Evolutionary conservation across 2,888 invertebrate genomes (phyloP).

Genomic region (Amphipyra tragopoginis): DNA sequence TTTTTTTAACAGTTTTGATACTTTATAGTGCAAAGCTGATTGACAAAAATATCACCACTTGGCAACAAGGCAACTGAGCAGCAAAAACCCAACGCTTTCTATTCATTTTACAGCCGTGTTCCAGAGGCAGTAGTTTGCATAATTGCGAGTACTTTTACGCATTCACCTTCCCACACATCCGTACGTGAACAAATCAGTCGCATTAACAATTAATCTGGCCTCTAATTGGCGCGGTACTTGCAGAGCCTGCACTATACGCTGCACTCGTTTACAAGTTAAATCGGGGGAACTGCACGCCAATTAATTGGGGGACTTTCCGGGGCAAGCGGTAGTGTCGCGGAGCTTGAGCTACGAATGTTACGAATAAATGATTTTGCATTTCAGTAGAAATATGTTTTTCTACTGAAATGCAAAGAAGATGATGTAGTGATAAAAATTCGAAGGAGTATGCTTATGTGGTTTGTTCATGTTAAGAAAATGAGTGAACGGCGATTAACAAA

Average conservation of each 20-base stretch:
- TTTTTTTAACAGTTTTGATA: too few species aligned
- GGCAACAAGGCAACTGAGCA: too few species aligned
- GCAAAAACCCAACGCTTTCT: not conserved
- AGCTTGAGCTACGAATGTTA: constrained; percentile 38
- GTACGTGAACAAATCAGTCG: constrained; percentile 45
- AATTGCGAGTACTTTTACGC: constrained; percentile 10
- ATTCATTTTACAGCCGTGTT: not conserved
- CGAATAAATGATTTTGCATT: not conserved
- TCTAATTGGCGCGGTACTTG: constrained; percentile 55
- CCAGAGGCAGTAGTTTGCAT: constrained; percentile 5
- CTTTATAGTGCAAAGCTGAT: too few species aligned
- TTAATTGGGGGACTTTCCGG: constrained; percentile 80
- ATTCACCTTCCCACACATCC: constrained; percentile 20
- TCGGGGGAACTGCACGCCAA: constrained; percentile 77
- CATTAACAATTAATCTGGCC: constrained; percentile 52
- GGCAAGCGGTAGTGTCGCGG: constrained; percentile 69
- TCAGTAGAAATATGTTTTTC: not conserved
- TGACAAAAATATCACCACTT: too few species aligned
- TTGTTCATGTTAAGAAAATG: too few species aligned
- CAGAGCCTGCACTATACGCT: constrained; percentile 45
- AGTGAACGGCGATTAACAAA: too few species aligned
- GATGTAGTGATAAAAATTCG: too few species aligned
- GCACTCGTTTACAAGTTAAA: constrained; percentile 85
- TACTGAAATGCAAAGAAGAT: too few species aligned
- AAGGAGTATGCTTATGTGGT: too few species aligned